Evolutionary conservation across 2,888 invertebrate species (phyloP).

Genomic region (Amiota communis): DNA sequence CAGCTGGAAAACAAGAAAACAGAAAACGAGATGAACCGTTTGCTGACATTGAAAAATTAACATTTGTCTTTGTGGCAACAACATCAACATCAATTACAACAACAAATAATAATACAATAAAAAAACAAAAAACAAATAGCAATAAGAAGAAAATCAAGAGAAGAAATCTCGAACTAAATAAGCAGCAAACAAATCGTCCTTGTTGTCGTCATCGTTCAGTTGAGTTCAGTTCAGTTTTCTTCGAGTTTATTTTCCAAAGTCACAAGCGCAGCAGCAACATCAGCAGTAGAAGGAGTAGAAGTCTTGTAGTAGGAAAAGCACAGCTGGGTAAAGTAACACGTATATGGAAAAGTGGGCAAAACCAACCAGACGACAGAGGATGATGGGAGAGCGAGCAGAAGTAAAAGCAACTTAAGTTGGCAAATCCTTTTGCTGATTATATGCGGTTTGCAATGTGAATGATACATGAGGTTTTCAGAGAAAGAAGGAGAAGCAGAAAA

Average conservation of each 20-base stretch:
- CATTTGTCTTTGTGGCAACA: conserved; percentile 27
- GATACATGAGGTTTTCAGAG: neutral
- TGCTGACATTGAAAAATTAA: conserved; percentile 28
- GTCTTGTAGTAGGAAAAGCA: conserved; percentile 33
- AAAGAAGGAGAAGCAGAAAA: neutral
- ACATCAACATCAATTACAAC: neutral
- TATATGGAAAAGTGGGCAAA: too few relatives aligned
- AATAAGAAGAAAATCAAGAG: too few relatives aligned
- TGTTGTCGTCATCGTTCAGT: conserved; percentile 28
- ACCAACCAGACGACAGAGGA: neutral
- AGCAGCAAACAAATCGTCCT: conserved; percentile 34
- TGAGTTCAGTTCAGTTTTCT: conserved; percentile 48
- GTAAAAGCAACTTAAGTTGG: conserved; percentile 22
- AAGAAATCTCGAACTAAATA: conserved; percentile 27
- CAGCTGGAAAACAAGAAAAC: neutral
- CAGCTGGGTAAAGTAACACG: conserved; percentile 34
- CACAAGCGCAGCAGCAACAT: conserved; percentile 29
- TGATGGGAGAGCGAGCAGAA: neutral
- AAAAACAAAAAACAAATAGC: too few relatives aligned
- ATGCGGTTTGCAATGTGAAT: conserved; percentile 15
- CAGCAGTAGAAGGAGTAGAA: neutral
- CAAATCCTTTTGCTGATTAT: conserved; percentile 28
- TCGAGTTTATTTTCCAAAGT: neutral
- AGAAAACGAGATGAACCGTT: neutral
- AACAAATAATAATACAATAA: too few relatives aligned